Conservation (phyloP, 2,888 invertebrate genomes). For the Aromia moschata region DNA sequence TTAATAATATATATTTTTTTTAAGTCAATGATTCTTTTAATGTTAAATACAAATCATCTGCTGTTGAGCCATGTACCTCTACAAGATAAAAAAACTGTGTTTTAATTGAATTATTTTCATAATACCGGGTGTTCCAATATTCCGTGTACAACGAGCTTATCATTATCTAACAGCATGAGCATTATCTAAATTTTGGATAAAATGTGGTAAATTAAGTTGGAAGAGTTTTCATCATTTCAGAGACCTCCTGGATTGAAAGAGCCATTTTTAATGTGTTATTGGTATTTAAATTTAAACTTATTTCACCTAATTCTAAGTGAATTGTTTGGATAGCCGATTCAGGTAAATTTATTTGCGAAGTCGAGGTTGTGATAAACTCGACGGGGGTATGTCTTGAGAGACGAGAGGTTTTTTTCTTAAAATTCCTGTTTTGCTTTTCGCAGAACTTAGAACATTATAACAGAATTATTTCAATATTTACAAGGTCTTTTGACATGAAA, state of each 20-base stretch:
- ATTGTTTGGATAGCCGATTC: neutral
- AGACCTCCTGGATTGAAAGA: slow-evolving; percentile 1
- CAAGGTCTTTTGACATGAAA: neutral
- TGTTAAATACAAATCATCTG: too few species aligned
- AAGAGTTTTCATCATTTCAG: neutral
- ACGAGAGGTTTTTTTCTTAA: neutral
- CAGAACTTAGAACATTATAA: too few species aligned
- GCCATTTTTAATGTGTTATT: neutral
- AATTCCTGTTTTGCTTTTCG: neutral
- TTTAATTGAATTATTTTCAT: too few species aligned
- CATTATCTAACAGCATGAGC: too few species aligned
- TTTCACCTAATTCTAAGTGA: neutral
- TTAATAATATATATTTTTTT: too few species aligned
- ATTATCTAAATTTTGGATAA: neutral
- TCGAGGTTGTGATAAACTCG: neutral
- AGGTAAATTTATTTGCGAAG: neutral
- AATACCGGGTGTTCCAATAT: too few species aligned
- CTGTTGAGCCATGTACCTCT: too few species aligned
- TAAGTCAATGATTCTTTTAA: too few species aligned
- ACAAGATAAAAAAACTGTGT: too few species aligned
- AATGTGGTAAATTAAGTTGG: slow-evolving; percentile 8
- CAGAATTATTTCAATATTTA: neutral
- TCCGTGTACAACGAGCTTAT: too few species aligned
- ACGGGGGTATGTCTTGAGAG: neutral
- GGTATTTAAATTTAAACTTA: neutral